These are phyloP conservation scores for Lithobates sylvaticus DNA, from an alignment of 2,797 vertebrate species.

Conservation along the genomic window DNA sequence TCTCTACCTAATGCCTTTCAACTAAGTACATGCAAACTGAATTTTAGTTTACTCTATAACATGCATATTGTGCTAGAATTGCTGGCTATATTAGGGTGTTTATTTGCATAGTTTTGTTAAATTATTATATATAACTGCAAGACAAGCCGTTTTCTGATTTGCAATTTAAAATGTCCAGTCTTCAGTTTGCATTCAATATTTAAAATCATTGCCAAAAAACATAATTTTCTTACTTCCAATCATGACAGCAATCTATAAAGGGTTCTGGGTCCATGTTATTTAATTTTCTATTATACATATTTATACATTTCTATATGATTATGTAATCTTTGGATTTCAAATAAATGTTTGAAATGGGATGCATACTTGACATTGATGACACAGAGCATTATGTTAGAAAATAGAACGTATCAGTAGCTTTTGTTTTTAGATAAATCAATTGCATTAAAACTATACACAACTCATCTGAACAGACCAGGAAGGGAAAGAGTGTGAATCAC, in stretches of 20 bases:
- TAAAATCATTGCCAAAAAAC: not conserved
- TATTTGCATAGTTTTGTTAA: not conserved
- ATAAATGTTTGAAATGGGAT: too few species aligned
- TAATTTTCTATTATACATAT: too few species aligned
- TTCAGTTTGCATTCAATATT: not conserved
- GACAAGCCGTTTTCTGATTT: not conserved
- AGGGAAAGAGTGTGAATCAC: too few species aligned
- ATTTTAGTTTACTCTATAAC: not conserved
- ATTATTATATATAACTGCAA: not conserved
- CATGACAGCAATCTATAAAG: not conserved
- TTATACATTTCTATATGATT: too few species aligned
- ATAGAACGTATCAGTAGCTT: too few species aligned
- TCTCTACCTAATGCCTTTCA: not conserved
- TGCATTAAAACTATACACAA: too few species aligned
- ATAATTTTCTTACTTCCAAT: not conserved
- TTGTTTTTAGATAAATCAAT: too few species aligned
- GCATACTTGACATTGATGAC: too few species aligned
- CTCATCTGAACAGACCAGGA: too few species aligned
- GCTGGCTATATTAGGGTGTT: not conserved
- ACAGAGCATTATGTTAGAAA: too few species aligned
- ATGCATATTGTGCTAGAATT: not conserved
- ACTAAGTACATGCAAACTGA: constrained; percentile 11
- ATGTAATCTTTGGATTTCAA: too few species aligned
- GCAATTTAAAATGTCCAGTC: not conserved
- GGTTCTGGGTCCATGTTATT: too few species aligned